phyloP scores from a whole-genome alignment of 2,797 vertebrate genomes.

The Epinephelus awoara region DNA sequence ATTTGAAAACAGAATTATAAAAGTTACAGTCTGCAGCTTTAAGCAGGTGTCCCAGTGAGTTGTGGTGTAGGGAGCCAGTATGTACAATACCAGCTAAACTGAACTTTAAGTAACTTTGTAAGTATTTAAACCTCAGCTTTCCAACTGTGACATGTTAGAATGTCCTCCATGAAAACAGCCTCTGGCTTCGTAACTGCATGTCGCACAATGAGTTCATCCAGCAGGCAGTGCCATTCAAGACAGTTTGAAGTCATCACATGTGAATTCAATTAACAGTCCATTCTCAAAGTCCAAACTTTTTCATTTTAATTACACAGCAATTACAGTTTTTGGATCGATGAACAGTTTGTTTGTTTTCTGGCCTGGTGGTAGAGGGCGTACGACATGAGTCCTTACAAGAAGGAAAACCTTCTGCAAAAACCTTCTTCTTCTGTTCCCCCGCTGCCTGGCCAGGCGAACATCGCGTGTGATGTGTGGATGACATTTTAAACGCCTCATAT shows the following conservation, averaged over 20 bases:
- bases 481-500: constrained; percentile 21
- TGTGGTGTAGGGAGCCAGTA: not conserved
- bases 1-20: too few relatives aligned
- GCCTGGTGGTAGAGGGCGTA: not conserved
- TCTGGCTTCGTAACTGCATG: too few relatives aligned
- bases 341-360: not conserved
- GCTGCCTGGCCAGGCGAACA: constrained; percentile 35
- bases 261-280: not conserved
- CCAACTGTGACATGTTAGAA: too few relatives aligned
- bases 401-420: constrained; percentile 23
- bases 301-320: not conserved
- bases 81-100: not conserved
- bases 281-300: not conserved
- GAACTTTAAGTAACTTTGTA: not conserved
- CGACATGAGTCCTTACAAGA: not conserved
- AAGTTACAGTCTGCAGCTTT: too few relatives aligned
- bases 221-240: not conserved
- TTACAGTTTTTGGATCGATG: not conserved
- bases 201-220: not conserved
- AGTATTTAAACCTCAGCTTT: not conserved
- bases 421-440: not conserved
- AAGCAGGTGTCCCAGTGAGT: not conserved
- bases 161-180: not conserved
- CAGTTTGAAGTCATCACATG: not conserved
- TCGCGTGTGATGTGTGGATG: constrained; percentile 43